Evolutionary conservation across 2,113 vertebrate genomes (phyloP).

Genomic region (Loxodonta africana): DNA sequence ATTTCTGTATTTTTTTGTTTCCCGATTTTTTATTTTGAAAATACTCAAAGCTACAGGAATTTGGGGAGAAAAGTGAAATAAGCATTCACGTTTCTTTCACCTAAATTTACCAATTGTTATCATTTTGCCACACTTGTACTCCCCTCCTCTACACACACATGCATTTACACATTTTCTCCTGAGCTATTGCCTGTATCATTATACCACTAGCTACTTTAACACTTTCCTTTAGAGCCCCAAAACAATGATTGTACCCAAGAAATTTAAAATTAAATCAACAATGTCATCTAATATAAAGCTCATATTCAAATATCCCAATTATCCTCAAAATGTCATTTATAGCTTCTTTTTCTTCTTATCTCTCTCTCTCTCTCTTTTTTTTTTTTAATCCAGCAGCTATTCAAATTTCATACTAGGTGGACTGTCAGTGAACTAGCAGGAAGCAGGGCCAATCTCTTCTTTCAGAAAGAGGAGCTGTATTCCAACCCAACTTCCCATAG

Average conservation of each 20-base stretch:
- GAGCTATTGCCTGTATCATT: background rate
- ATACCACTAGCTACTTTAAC: background rate
- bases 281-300: background rate
- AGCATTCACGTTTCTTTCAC: background rate
- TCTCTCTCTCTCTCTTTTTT: background rate
- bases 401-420: background rate
- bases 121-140: background rate
- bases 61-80: background rate
- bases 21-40: slow-evolving; percentile 26
- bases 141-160: background rate
- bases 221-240: background rate
- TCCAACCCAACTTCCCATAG: background rate
- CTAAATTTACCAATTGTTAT: background rate
- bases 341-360: background rate
- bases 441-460: background rate
- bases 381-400: background rate
- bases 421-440: background rate
- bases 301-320: background rate
- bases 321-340: background rate
- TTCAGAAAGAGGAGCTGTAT: background rate
- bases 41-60: background rate
- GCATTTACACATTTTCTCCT: background rate
- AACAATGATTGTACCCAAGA: background rate
- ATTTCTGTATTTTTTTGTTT: background rate
- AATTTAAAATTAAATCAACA: slow-evolving; percentile 42